Conservation (phyloP, 2,113 vertebrate species). For the Pelecanoides urinatrix region DNA sequence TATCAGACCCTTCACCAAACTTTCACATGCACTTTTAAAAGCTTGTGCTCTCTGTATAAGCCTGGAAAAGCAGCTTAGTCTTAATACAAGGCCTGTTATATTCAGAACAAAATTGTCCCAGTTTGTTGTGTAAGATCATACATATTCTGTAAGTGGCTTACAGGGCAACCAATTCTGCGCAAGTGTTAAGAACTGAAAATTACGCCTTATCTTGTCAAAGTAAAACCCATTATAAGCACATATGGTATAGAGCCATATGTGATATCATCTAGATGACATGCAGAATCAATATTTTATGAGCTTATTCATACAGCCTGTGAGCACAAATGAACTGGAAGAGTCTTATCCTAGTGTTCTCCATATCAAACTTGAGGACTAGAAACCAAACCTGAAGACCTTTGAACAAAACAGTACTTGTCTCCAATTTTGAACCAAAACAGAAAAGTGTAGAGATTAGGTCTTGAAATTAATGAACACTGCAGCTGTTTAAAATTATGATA, state of each 20-base stretch:
- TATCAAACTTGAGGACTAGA: background rate
- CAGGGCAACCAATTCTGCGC: background rate
- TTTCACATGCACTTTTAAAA: constrained; percentile 14
- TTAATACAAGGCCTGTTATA: background rate
- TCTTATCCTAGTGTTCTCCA: background rate
- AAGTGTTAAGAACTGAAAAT: background rate
- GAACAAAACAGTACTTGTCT: background rate
- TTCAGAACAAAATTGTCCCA: background rate
- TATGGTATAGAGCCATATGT: background rate
- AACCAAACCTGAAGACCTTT: background rate
- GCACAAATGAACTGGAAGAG: background rate
- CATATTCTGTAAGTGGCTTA: background rate
- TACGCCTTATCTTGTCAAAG: background rate
- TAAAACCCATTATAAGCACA: background rate
- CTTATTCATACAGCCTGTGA: background rate
- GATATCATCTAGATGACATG: background rate
- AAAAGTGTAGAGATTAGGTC: background rate
- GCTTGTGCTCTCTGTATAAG: background rate
- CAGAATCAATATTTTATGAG: background rate
- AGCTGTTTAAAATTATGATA: background rate
- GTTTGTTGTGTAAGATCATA: background rate
- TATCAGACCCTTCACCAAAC: constrained; percentile 13
- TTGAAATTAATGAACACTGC: background rate
- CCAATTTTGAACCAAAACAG: background rate
- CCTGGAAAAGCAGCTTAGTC: background rate